Evolutionary conservation across 2,888 invertebrate species (phyloP), one percentile per base, ranked within the genome.

Genomic region (Amiota minor): DNA sequence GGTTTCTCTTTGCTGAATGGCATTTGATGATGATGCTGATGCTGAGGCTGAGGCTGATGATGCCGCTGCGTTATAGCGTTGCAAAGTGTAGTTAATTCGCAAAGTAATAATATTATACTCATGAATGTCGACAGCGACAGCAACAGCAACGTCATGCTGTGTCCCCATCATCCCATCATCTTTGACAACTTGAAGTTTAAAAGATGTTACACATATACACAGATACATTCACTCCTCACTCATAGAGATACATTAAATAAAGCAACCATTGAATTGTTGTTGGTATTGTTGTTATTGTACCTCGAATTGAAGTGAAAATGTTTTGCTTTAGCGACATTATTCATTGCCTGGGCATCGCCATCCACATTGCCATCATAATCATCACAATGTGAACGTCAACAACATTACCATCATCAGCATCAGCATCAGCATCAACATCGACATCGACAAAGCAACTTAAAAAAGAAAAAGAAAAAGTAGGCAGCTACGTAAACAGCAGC

Each of bases 51-150:
- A 8, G 46, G 68, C 72, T 45, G 12, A 2, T 6, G 45, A 1
- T 35, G 9, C 10, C 2, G 8, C 35, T 18, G 59, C 59, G 20
- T 14, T 18, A n/a, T 50, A 20, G 67, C 50, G 53, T 68, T 65
- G 71, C 77, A 76, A 75, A 74, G 78, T 81, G 79, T 78, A 81
- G 85, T 86, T 85, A 85, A 85, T 85, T 84, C 83, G 83, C 83
- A 81, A 81, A 86, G 86, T 86, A 86, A 85, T 86, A 83, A 82
- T 84, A 86, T 85, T 84, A 86, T 81, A 75, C 79, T 76, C 72
- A 75, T 75, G 70, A 74, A 76, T 74, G 75, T 76, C 74, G 71
- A 67, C 61, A 23, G n/a, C 16, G 67, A 68, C 67, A 68, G 67
- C 67, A 53, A 68, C 67, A 68, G 67, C 67, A 53, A 68, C 67